Conservation (phyloP, 92 coral and sea anemone species). For the Phenganax stokvisi region DNA sequence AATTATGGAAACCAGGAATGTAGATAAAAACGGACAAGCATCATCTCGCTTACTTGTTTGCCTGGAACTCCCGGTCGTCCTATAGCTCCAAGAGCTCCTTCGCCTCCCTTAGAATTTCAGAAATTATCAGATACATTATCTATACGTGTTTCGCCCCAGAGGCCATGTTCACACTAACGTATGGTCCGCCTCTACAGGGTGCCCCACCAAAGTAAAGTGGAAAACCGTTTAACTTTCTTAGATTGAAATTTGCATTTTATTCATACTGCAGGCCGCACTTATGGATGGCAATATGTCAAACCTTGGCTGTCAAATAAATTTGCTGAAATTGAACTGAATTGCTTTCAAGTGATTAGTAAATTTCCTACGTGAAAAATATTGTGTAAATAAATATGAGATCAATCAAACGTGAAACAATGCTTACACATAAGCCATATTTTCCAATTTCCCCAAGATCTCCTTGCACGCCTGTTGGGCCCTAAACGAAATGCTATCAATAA, state of each 20-base stretch:
- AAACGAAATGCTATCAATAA: neutral
- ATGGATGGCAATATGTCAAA: too few relatives aligned
- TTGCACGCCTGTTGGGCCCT: constrained; percentile 5
- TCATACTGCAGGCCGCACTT: too few relatives aligned
- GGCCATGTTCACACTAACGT: too few relatives aligned
- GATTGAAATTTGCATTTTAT: too few relatives aligned
- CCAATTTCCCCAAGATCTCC: constrained; percentile 16
- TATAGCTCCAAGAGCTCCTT: constrained; percentile 1
- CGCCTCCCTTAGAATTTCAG: constrained; percentile 14
- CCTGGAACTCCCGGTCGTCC: constrained; percentile 27
- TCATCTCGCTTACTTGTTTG: constrained; percentile 1
- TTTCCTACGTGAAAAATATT: too few relatives aligned
- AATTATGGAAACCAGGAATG: neutral
- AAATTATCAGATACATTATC: neutral
- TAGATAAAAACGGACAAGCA: neutral
- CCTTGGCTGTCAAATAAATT: too few relatives aligned
- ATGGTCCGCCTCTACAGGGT: too few relatives aligned
- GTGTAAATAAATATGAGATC: neutral
- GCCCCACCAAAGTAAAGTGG: too few relatives aligned
- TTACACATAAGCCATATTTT: constrained; percentile 26
- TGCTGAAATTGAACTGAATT: too few relatives aligned
- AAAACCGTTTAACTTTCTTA: too few relatives aligned
- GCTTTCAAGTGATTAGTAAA: too few relatives aligned
- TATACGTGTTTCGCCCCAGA: too few relatives aligned
- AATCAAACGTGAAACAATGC: neutral